These are phyloP conservation scores for Thunnus maccoyii DNA, from an alignment of 2,113 vertebrate genomes.

Conservation along the genomic window DNA sequence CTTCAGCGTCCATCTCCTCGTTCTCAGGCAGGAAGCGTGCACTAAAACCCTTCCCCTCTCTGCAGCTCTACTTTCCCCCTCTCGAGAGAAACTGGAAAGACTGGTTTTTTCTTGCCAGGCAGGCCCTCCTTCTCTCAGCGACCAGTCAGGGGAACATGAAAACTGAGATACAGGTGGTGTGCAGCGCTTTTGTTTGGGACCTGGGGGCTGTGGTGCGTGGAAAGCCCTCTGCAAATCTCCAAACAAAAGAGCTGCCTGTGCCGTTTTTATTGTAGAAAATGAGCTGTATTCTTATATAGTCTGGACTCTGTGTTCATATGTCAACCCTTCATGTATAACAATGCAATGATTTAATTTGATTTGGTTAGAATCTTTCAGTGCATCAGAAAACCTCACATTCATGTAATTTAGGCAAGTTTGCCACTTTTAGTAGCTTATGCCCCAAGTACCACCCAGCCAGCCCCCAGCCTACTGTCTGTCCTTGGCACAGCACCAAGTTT, in stretches of 20 bases:
- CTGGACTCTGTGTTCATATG: background rate
- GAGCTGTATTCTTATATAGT: slow-evolving; percentile 21
- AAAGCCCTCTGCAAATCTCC: slow-evolving; percentile 66
- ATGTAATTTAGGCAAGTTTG: background rate
- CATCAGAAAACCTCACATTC: background rate
- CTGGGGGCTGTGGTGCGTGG: slow-evolving; percentile 60
- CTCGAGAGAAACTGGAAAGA: slow-evolving; percentile 75
- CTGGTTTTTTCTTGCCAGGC: slow-evolving; percentile 68
- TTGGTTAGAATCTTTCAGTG: background rate
- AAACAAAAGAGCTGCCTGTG: slow-evolving; percentile 70
- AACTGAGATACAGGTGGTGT: slow-evolving; percentile 73
- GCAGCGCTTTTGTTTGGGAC: slow-evolving; percentile 70
- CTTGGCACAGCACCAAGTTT: slow-evolving; percentile 30
- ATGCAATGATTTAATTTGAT: background rate
- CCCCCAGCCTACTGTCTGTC: background rate
- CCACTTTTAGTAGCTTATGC: background rate
- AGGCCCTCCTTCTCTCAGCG: slow-evolving; percentile 64
- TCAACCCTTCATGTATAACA: background rate
- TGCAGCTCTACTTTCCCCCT: slow-evolving; percentile 35
- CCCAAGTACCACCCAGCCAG: background rate
- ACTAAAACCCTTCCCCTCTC: background rate
- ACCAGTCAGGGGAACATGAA: slow-evolving; percentile 73
- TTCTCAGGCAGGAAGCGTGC: slow-evolving; percentile 20
- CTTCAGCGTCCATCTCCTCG: background rate
- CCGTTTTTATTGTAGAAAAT: slow-evolving; percentile 39